Base-by-base conservation (phyloP, 2,113 vertebrate genomes). In the Cichladusa arquata region DNA sequence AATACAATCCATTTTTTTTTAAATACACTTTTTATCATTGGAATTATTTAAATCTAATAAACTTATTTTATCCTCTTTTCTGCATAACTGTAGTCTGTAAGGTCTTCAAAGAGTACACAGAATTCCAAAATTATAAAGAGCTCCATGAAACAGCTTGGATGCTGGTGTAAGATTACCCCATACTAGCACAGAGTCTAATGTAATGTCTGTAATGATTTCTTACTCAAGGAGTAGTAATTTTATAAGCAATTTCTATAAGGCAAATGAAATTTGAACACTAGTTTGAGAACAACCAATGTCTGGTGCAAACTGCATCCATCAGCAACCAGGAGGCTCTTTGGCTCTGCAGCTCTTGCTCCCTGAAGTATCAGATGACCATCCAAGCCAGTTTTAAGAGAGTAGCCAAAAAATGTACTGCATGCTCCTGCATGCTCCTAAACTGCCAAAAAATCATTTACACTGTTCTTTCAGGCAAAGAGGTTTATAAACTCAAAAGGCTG, bases 201-300 rank as follows among this genome's bases (percentile, higher is more conserved):
- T 62, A 70, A 81, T 45, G 33, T 20, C 61, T 85, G 15, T 40
- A 87, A 67, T 0, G 0, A 66, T 12, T 83, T 51, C 51, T 91
- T 34, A 83, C 40, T 58, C 72, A 50, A 42, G 36, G 16, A 87
- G 12, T 31, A 70, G 51, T 89, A 67, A 95, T 58, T 88, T 69
- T 45, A 36, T 72, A 87, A 60, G 44, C 22, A 23, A n/a, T 67
- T 93, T 50, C 78, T 79, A 12, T 40, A 82, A 76, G 15, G 42
- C 72, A 85, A 91, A 82, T 82, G 85, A 90, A 94, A 93, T 90
- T 44, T 69, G 85, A 95, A 61, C 57, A 36, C 44, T 65, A 50
- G 23, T 61, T 92, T 94, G 57, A 14, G 53, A 82, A 69, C 12
- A 44, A 48, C 22, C 2, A 0, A 57, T 25, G 28, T 33, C 48